A percentile compares a stretch with the other conserved stretches of the same genome.
Conservation (phyloP, 2,113 vertebrate genomes). For the Zosterops hypoxanthus region DNA sequence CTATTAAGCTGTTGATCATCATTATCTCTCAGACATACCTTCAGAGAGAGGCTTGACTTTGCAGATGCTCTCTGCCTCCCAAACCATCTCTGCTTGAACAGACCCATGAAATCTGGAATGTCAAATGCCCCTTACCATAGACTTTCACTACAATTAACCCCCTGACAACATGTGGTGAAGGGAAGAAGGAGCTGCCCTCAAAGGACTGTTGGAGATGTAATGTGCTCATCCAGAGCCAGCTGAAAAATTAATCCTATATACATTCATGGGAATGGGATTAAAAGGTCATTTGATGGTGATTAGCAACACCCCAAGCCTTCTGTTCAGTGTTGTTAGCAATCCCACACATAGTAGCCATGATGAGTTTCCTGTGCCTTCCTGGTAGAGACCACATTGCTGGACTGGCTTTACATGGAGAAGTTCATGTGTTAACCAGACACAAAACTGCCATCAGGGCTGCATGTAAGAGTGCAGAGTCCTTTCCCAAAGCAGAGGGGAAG, state of each 20-base stretch:
- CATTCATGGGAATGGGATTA: background rate
- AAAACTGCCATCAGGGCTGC: background rate
- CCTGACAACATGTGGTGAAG: fast-evolving
- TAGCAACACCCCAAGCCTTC: background rate
- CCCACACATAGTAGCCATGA: fast-evolving
- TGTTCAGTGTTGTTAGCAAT: background rate
- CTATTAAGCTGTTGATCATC: background rate
- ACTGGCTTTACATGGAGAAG: background rate
- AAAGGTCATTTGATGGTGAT: background rate
- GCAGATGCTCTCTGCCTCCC: background rate
- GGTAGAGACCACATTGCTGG: background rate
- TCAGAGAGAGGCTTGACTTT: background rate
- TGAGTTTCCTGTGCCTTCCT: background rate
- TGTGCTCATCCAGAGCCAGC: background rate
- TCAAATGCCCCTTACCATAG: background rate
- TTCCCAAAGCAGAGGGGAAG: background rate
- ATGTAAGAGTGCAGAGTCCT: background rate
- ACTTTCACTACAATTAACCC: background rate
- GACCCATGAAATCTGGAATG: background rate
- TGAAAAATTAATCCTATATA: background rate
- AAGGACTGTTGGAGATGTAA: background rate
- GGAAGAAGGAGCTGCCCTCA: background rate
- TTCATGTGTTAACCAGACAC: background rate
- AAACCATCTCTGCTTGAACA: background rate
- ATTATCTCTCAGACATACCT: background rate